Base-by-base conservation (phyloP, 2,113 vertebrate genomes). In the Clarias gariepinus region DNA sequence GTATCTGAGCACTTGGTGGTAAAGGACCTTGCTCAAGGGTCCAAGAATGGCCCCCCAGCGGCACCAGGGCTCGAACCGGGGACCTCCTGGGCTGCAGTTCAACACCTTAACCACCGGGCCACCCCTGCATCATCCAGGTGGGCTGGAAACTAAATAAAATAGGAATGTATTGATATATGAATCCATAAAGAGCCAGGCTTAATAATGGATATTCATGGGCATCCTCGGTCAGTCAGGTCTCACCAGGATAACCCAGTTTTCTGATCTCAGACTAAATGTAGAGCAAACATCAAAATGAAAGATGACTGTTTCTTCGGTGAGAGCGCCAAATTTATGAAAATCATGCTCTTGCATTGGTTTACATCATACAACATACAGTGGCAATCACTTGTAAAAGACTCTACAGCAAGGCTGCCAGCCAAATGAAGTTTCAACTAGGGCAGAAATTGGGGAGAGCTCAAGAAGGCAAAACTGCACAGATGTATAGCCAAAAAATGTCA, bases 261-360 rank as follows among this genome's bases (percentile, higher is more conserved):
- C n/a, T 8, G 30, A 41, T 30, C 30, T 33, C 61, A 4, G 11
- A 57, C n/a, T 25, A 25, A 80, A 86, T 86, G 71, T 58, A 36
- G 84, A 55, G 52, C 76, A 55, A 11, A 69, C 21, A 64, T 77
- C 16, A 33, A 85, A 66, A 79, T 84, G 66, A 84, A 83, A 66
- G 61, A 33, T 25, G 19, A 53, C 41, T 19, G 47, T 79, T 52
- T 79, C 28, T 53, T 79, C 10, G 5, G 10, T 25, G 52, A 57
- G 52, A 83, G 58, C 23, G 15, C 25, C 7, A 2, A 53, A 11
- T 78, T 66, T n/a, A 52, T 53, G 33, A 81, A 73, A 33, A 28
- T 85, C 3, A 13, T 71, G 63, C 28, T 71, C 28, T 89, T 87
- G 83, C 88, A 64, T 73, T 9, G 36, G 87, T 87, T 89, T 89